Percentiles rank a stretch among this genome's conserved stretches.
Evolutionary conservation across 2,113 vertebrate species (phyloP).

Genomic region (Hippoglossus stenolepis): DNA sequence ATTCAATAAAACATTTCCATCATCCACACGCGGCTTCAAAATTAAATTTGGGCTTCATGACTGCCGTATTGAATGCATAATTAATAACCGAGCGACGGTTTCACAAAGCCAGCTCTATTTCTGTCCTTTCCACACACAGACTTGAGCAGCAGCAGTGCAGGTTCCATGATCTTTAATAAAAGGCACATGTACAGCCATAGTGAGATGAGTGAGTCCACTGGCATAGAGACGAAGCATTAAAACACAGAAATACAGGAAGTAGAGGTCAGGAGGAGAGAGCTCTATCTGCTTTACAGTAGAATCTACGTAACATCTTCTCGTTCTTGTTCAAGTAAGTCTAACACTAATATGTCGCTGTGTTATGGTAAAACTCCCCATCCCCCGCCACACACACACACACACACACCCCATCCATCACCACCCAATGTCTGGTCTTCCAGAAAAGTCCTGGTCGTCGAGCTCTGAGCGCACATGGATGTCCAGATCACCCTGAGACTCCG

Average conservation of each 20-base stretch:
- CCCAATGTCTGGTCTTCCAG: constrained; percentile 29
- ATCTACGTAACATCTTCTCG: constrained; percentile 69
- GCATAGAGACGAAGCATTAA: constrained; percentile 79
- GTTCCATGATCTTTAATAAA: constrained; percentile 84
- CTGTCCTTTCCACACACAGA: not conserved
- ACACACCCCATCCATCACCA: constrained; percentile 12
- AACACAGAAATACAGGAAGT: constrained; percentile 80
- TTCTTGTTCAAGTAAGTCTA: constrained; percentile 78
- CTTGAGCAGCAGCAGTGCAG: constrained; percentile 44
- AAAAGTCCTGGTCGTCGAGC: constrained; percentile 14
- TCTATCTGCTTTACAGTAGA: constrained; percentile 77
- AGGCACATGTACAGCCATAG: constrained; percentile 85
- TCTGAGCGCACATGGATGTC: constrained; percentile 4
- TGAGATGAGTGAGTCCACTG: constrained; percentile 82
- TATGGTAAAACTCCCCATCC: constrained; percentile 32
- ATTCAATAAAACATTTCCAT: constrained; percentile 65
- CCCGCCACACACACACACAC: constrained; percentile 5
- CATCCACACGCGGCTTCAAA: constrained; percentile 33
- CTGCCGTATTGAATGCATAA: constrained; percentile 44
- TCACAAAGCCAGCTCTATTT: constrained; percentile 42
- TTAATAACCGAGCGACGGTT: constrained; percentile 23
- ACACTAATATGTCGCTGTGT: constrained; percentile 66
- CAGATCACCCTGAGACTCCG: constrained; percentile 23
- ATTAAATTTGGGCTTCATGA: constrained; percentile 68
- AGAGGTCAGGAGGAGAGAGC: constrained; percentile 79